Evolutionary conservation across 2,113 vertebrate species (phyloP).

Genomic region (Trematocara marginatum): DNA sequence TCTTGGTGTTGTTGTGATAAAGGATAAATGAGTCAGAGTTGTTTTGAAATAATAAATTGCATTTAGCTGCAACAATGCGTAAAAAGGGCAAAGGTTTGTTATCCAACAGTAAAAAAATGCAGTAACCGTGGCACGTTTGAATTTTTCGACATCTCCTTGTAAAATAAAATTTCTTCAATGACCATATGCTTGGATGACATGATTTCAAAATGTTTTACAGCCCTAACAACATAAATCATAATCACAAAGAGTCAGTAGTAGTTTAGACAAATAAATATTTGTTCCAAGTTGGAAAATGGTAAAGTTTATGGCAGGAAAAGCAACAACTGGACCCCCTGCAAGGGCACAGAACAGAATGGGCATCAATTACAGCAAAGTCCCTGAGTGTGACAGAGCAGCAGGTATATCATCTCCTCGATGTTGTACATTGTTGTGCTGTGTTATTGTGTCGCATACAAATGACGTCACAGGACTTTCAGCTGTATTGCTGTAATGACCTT

Average conservation of each 20-base stretch:
- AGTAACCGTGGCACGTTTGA: background rate
- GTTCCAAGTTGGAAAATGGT: background rate
- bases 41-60: background rate
- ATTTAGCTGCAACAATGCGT: background rate
- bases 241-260: rapidly evolving
- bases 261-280: background rate
- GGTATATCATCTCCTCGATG: background rate
- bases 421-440: background rate
- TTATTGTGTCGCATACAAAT: background rate
- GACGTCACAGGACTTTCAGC: background rate
- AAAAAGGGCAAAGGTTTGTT: background rate
- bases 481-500: background rate
- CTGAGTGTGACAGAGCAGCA: background rate
- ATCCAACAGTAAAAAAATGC: background rate
- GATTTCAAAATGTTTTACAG: background rate
- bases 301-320: background rate
- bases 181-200: background rate
- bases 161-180: background rate
- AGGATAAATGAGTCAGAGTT: background rate
- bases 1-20: background rate
- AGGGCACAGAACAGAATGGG: background rate
- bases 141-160: background rate
- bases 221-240: background rate
- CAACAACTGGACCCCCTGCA: background rate
- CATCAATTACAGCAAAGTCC: background rate